Evolutionary conservation across 2,888 invertebrate species (phyloP).

Genomic region (Bedellia somnulentella): DNA sequence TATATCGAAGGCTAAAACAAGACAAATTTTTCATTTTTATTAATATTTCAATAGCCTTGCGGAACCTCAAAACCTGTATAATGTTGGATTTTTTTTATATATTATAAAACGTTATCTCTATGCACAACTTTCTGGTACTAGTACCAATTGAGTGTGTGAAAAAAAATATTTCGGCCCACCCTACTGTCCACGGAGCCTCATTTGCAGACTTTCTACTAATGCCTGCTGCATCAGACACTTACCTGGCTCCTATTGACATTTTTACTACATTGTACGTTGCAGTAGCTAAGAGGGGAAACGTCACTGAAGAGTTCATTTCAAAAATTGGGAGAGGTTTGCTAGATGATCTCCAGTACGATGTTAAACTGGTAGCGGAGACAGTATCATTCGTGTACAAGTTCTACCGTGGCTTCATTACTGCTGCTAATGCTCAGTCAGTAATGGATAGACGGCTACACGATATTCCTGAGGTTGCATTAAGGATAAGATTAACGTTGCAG

Average conservation of each 20-base stretch:
- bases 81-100: too few species aligned
- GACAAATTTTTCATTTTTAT: too few species aligned
- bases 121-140: too few species aligned
- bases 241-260: not conserved
- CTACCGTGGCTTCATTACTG: not conserved
- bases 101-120: too few species aligned
- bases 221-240: not conserved
- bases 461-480: constrained; percentile 1
- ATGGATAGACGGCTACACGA: not conserved
- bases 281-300: not conserved
- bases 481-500: not conserved
- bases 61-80: too few species aligned
- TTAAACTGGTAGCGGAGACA: not conserved
- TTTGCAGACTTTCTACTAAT: not conserved
- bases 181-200: not conserved
- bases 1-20: too few species aligned
- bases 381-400: not conserved
- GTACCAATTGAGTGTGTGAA: too few species aligned
- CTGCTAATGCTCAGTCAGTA: not conserved
- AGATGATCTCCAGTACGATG: not conserved
- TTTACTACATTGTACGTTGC: not conserved
- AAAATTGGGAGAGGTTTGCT: not conserved
- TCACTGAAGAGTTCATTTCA: not conserved
- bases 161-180: too few species aligned
- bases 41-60: too few species aligned